A percentile compares a stretch with the other conserved stretches of the same genome.
Evolutionary conservation across 2,797 vertebrate genomes (phyloP).

Genomic region (Rousettus madagascariensis): DNA sequence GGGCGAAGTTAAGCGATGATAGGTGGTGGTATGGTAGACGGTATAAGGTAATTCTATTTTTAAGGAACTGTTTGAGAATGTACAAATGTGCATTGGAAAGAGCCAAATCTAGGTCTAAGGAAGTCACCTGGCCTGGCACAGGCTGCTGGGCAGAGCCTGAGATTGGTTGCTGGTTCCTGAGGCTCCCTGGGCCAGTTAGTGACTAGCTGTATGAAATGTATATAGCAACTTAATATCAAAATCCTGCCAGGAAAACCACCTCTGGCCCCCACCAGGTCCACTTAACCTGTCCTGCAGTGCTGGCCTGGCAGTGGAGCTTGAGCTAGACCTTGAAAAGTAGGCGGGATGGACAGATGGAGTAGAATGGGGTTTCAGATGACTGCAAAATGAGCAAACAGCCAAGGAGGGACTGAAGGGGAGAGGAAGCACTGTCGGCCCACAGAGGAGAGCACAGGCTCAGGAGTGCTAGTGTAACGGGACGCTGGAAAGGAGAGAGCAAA

Average conservation of each 20-base stretch:
- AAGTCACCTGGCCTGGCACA: neutral
- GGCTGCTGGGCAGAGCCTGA: neutral
- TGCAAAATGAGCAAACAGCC: neutral
- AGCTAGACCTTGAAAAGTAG: neutral
- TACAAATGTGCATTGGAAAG: neutral
- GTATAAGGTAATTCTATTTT: neutral
- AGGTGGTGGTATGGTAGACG: neutral
- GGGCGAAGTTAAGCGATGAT: neutral
- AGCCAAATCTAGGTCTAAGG: neutral
- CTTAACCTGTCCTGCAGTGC: neutral
- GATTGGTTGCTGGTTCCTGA: neutral
- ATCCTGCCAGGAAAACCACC: neutral
- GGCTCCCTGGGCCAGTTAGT: neutral
- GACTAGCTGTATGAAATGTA: neutral
- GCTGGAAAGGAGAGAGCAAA: neutral
- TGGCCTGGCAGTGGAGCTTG: neutral
- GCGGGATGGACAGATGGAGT: neutral
- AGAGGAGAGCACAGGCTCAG: neutral
- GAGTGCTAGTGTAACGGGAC: neutral
- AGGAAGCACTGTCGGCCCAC: neutral
- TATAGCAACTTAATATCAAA: neutral
- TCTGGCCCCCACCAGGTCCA: neutral
- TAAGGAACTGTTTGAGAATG: constrained; percentile 6
- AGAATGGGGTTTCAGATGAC: neutral
- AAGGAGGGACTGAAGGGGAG: neutral